A percentile compares a stretch with the other conserved stretches of the same genome.
Conservation (phyloP, 2,888 invertebrate genomes). For the Alloscopus bannaensis region DNA sequence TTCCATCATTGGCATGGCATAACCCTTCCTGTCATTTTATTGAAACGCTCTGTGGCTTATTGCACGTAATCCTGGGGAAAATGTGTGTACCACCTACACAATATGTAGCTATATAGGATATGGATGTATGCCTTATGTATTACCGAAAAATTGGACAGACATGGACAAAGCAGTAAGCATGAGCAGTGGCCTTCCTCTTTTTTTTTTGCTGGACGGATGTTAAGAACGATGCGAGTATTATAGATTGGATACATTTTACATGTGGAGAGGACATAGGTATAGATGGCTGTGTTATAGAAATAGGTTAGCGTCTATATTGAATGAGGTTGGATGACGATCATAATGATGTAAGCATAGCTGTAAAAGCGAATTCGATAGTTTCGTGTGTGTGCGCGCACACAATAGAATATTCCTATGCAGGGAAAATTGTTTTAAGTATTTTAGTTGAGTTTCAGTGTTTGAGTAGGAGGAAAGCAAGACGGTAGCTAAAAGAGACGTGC, state of each 20-base stretch:
- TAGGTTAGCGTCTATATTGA: slow-evolving; percentile 34
- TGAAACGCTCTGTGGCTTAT: no score
- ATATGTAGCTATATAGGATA: background rate
- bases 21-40: background rate
- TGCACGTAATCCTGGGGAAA: no score
- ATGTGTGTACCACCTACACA: no score
- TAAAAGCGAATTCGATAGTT: slow-evolving; percentile 33
- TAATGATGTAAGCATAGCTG: slow-evolving; percentile 33
- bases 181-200: slow-evolving; percentile 29
- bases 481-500: no score
- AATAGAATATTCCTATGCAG: no score
- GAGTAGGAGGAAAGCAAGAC: no score
- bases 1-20: background rate
- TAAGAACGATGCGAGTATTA: no score
- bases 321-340: slow-evolving; percentile 26
- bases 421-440: no score
- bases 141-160: background rate
- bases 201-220: background rate
- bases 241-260: slow-evolving; percentile 1
- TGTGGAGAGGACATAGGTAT: background rate
- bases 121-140: background rate
- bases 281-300: slow-evolving; percentile 11
- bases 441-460: no score
- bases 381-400: no score
- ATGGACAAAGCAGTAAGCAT: slow-evolving; percentile 13